Evolutionary conservation across 92 coral and sea anemone species (phyloP), one percentile per base, ranked within the genome.

Genomic region (Umimayanthus chanpuru): DNA sequence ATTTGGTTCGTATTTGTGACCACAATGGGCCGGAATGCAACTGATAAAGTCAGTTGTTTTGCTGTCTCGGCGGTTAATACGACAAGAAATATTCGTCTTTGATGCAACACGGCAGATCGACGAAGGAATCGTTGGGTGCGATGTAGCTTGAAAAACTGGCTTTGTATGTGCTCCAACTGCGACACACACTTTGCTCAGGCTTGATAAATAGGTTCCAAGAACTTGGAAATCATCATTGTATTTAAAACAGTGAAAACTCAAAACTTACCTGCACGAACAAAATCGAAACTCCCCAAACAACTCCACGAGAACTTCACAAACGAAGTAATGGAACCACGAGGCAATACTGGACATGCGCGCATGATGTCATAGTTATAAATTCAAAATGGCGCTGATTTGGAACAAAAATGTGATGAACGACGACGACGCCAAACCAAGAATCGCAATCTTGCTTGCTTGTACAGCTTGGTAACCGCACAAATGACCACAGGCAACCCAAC

Each of bases 181-280:
- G 80, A 76, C 61, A 73, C 38, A 68, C 73, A 68, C 36, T 68
- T 68, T 68, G 73, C 73, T 68, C 36, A 68, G 73, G 73, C 78
- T n/a, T n/a, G n/a, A n/a, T n/a, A n/a, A n/a, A n/a, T n/a, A n/a
- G n/a, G n/a, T n/a, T n/a, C n/a, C n/a, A n/a, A n/a, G n/a, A n/a
- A n/a, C n/a, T n/a, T n/a, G n/a, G n/a, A n/a, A n/a, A n/a, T 79
- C 66, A 79, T 79, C 82, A 79, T 79, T 79, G 82, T 79, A 79
- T 79, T 50, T 79, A 50, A 79, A 79, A 53, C 82, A 79, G 82
- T 53, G 82, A 50, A 79, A 79, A 79, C 82, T 79, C 67, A 68
- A 79, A 79, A 50, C 81, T 78, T 78, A 78, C 21, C 66, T 49
- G 81, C 81, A 44, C 81, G 39, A 78, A 49, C 61, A 78, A 47